Evolutionary conservation across 2,113 vertebrate genomes (phyloP).

Genomic region (Bufo bufo): DNA sequence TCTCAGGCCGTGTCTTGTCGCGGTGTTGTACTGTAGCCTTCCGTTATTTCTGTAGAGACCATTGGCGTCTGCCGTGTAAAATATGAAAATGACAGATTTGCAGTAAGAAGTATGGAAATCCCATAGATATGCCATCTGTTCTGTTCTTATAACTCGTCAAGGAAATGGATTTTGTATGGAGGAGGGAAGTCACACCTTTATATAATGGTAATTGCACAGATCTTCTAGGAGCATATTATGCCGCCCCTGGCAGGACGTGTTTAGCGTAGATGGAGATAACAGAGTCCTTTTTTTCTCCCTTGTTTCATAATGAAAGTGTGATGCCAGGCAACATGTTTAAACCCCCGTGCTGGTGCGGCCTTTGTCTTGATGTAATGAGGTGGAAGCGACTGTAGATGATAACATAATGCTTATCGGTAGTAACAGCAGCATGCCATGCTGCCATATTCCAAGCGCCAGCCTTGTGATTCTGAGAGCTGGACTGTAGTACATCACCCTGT

Average conservation of each 20-base stretch:
- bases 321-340: neutral
- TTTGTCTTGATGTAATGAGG: slow-evolving; percentile 25
- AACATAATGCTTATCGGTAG: slow-evolving; percentile 13
- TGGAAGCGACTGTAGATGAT: slow-evolving; percentile 8
- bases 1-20: too few species aligned
- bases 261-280: neutral
- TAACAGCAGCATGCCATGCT: neutral
- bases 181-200: neutral
- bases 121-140: slow-evolving; percentile 11
- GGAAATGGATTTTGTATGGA: neutral
- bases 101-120: neutral
- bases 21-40: too few species aligned
- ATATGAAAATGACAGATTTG: neutral
- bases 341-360: neutral
- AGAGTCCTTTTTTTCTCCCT: slow-evolving; percentile 26
- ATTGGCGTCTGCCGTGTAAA: neutral
- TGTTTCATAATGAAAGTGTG: neutral
- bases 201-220: neutral
- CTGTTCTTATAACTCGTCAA: neutral
- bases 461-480: neutral
- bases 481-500: neutral
- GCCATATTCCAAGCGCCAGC: neutral
- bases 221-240: neutral
- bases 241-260: neutral
- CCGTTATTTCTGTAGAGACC: neutral